Percentiles rank a stretch among this genome's conserved stretches.
These are phyloP conservation scores for Scaptomyza reducta DNA, from an alignment of 2,888 invertebrate species.

Conservation along the genomic window DNA sequence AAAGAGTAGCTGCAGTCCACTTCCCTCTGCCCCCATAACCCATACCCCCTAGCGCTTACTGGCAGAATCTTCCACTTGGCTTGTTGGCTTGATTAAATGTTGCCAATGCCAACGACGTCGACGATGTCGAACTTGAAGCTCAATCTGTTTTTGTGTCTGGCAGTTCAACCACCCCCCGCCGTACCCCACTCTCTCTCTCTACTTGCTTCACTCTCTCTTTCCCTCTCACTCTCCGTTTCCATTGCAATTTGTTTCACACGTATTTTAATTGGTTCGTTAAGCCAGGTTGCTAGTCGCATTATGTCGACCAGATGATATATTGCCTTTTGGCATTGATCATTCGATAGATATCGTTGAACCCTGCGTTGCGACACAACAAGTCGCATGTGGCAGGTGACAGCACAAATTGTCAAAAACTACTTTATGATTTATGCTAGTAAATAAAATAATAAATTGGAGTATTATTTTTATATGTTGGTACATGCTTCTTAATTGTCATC, in stretches of 20 bases:
- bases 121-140: no score
- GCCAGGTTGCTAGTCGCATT: constrained; percentile 32
- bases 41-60: no score
- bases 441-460: constrained; percentile 34
- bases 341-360: constrained; percentile 51
- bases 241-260: constrained; percentile 21
- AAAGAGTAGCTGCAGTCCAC: no score
- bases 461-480: neutral
- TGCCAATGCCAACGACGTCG: no score
- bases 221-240: neutral
- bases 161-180: no score
- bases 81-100: no score
- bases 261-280: constrained; percentile 26
- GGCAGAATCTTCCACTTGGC: no score
- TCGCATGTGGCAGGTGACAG: constrained; percentile 1
- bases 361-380: neutral
- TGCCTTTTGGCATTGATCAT: constrained; percentile 15
- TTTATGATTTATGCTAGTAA: constrained; percentile 33
- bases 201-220: no score
- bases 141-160: no score
- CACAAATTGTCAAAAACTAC: constrained; percentile 18
- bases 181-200: no score
- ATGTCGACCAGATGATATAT: constrained; percentile 3
- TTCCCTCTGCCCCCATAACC: no score
- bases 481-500: neutral